These are phyloP conservation scores for Varanus salvator DNA, from an alignment of 2,113 vertebrate species.

Conservation along the genomic window DNA sequence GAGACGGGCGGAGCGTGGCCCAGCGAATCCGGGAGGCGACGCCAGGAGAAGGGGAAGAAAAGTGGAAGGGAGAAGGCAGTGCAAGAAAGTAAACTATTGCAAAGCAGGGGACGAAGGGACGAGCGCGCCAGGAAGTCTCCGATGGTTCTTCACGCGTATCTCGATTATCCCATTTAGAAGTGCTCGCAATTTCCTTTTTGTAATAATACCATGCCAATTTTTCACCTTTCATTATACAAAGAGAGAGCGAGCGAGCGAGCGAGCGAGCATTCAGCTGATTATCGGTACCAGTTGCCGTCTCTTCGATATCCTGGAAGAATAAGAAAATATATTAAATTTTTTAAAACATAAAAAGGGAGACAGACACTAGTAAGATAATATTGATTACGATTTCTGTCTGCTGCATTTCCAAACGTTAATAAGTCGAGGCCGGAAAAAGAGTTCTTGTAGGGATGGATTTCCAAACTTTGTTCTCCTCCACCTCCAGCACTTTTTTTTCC, in stretches of 20 bases:
- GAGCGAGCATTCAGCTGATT: neutral
- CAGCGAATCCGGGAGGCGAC: neutral
- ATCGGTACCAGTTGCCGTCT: neutral
- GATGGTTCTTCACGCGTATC: neutral
- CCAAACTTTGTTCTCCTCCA: neutral
- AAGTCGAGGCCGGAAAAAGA: neutral
- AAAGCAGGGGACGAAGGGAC: neutral
- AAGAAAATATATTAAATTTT: neutral
- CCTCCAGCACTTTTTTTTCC: neutral
- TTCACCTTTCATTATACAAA: neutral
- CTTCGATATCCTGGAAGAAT: neutral
- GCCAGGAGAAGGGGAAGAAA: neutral
- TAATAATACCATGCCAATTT: neutral
- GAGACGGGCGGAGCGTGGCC: neutral
- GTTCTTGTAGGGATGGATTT: neutral
- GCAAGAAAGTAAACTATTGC: neutral
- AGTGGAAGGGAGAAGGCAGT: too few species aligned
- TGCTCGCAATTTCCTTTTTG: neutral
- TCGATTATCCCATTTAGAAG: neutral
- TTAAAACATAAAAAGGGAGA: neutral
- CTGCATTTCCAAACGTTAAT: neutral
- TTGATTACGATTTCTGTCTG: neutral
- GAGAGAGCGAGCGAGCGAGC: too few species aligned
- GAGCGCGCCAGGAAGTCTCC: neutral
- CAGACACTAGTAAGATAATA: neutral